Base-by-base conservation (phyloP, 2,888 invertebrate species). In the Lepidonotus clava region DNA sequence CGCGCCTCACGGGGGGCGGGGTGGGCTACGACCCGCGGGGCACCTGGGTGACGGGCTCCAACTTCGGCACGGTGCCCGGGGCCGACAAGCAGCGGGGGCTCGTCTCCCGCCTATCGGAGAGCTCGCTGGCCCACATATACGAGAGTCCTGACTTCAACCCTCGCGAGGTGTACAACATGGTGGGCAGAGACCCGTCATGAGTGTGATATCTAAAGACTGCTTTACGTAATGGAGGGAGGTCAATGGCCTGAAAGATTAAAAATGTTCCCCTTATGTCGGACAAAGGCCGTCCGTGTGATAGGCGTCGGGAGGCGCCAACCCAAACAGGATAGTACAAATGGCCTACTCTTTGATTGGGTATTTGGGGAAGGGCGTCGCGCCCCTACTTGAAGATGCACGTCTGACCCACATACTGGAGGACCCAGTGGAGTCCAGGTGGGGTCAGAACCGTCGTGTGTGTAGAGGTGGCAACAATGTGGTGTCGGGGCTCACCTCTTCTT, bases 121-220 rank as follows among this genome's bases (percentile, higher is more conserved):
- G 71, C 2, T 71, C 71, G 36, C 36, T 71, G 14, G 71, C 36
- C 34, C 71, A 71, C 21, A 71, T 71, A 14, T 71, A 71, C 24
- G 71, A 71, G 71, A 71, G 71, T 18, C 71, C 71, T 11, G 71
- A 71, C 38, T 71, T 71, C 38, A 71, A 71, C 71, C 71, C 71
- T 1, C 2, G 71, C 4, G 71, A 71, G 71, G 36, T 71, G 71
- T 71, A 71, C 38, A 71, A 71, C n/a, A 71, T 71, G 71, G 71
- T 71, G 6, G 71, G 71, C 36, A 34, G 71, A 38, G 71, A 71
- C 71, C 71, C 71, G 2, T 71, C 71, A 18, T 71, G 71, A 71
- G 71, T 46, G 46, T 46, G n/a, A n/a, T n/a, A n/a, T n/a, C n/a
- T n/a, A n/a, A n/a, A n/a, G n/a, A n/a, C n/a, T n/a, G n/a, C n/a